Evolutionary conservation across 2,888 invertebrate species (phyloP).

Genomic region (Morpho deidamia): DNA sequence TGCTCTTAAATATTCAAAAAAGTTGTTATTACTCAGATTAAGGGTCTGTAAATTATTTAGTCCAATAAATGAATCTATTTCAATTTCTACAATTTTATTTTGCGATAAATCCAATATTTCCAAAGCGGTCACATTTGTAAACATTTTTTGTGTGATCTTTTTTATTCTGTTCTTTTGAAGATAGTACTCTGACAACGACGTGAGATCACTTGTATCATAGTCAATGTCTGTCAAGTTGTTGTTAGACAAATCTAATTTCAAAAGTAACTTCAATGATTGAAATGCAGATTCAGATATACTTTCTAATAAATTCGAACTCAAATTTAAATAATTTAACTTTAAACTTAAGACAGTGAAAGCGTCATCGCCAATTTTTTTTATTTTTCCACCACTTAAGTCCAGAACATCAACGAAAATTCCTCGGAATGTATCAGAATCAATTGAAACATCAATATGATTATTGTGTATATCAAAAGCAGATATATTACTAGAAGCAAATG

Average conservation of each 20-base stretch:
- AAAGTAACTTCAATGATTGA: slow-evolving; percentile 4
- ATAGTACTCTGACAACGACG: slow-evolving; percentile 10
- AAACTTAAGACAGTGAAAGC: slow-evolving; percentile 10
- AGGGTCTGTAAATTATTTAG: slow-evolving; percentile 7
- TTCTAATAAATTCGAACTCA: slow-evolving; percentile 14
- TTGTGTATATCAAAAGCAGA: slow-evolving; percentile 7
- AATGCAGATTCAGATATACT: slow-evolving; percentile 10
- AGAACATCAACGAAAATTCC: slow-evolving; percentile 9
- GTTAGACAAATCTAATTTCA: slow-evolving; percentile 15
- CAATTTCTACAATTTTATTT: slow-evolving; percentile 11
- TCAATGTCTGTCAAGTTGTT: slow-evolving; percentile 11
- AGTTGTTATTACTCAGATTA: slow-evolving; percentile 7
- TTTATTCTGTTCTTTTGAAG: slow-evolving; percentile 14
- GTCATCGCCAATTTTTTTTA: slow-evolving; percentile 9
- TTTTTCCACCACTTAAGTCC: slow-evolving; percentile 11
- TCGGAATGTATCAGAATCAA: slow-evolving; percentile 13
- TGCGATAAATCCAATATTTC: slow-evolving; percentile 11
- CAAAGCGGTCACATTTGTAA: slow-evolving; percentile 6
- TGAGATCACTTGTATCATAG: slow-evolving; percentile 12
- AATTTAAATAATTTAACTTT: slow-evolving; percentile 11
- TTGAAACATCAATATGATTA: slow-evolving; percentile 9
- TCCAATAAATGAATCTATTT: slow-evolving; percentile 10
- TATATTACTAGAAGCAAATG: slow-evolving; percentile 14
- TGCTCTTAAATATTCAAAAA: neutral
- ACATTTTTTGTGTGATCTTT: slow-evolving; percentile 5